Percentiles rank a stretch among this genome's conserved stretches.
Evolutionary conservation across 2,888 invertebrate species (phyloP).

Genomic region (Xestia rhomboidea): DNA sequence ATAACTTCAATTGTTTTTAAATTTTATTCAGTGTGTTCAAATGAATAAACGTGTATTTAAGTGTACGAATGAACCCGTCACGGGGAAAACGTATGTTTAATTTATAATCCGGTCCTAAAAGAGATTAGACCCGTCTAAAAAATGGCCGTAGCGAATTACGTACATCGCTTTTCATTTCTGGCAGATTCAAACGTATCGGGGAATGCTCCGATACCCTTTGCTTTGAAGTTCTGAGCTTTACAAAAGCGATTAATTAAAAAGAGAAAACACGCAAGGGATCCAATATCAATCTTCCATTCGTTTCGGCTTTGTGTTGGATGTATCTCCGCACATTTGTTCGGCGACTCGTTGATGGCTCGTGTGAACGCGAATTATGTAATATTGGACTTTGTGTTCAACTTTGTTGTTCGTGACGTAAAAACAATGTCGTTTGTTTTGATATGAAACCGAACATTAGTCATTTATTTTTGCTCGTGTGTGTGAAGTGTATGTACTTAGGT

Average conservation of each 20-base stretch:
- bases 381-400: slow-evolving; percentile 55
- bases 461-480: slow-evolving; percentile 22
- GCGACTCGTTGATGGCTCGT: slow-evolving; percentile 46
- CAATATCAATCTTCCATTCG: slow-evolving; percentile 74
- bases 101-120: slow-evolving; percentile 55
- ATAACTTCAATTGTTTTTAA: slow-evolving; percentile 15
- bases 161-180: slow-evolving; percentile 69
- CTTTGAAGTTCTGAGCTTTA: slow-evolving; percentile 76
- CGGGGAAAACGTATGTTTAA: slow-evolving; percentile 47
- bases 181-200: slow-evolving; percentile 68
- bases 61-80: slow-evolving; percentile 28
- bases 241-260: slow-evolving; percentile 83
- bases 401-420: slow-evolving; percentile 50
- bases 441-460: slow-evolving; percentile 38
- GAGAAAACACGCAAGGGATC: slow-evolving; percentile 71
- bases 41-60: slow-evolving; percentile 27
- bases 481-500: slow-evolving; percentile 1
- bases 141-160: slow-evolving; percentile 60
- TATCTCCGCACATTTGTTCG: slow-evolving; percentile 58
- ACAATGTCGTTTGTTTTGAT: slow-evolving; percentile 47
- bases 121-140: slow-evolving; percentile 58
- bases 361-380: slow-evolving; percentile 54
- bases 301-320: slow-evolving; percentile 61
- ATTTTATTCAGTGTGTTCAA: slow-evolving; percentile 4
- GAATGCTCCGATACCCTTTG: slow-evolving; percentile 72